Evolutionary conservation across 2,888 invertebrate species (phyloP), one percentile per base, ranked within the genome.

Genomic region (Drosophila paramelanica): DNA sequence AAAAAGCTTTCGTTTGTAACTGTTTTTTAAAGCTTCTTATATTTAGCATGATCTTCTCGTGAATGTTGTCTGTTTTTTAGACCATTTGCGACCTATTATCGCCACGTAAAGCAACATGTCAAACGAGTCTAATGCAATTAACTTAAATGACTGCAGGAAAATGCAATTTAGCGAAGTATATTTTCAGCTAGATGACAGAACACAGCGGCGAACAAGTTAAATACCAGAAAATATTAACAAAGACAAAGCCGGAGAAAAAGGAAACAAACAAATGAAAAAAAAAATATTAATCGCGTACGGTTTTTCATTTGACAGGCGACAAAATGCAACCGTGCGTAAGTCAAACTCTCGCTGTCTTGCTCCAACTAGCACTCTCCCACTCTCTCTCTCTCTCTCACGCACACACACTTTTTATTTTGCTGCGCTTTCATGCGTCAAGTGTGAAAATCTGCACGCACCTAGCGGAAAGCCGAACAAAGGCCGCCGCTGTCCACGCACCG

Each of bases 51-150:
- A 36, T 25, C 36, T 20, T 11, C 33, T 23, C 27, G 20, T 10
- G 46, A 45, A 39, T 8, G 45, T 33, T 31, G 38, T 50, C 47
- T 25, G 38, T 36, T 45, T 55, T 55, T 50, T 23, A 5, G 25
- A 27, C 7, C 45, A 57, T 73, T 57, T 64, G 31, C 45, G 53
- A 62, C 56, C 62, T 17, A 39, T 57, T 58, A 55, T 50, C 68
- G 57, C 78, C 59, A 64, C 72, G 55, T 59, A 75, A 79, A 71
- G 59, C 73, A 14, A 58, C 79, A 62, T 84, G 82, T 81, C 79
- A 67, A 89, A 88, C 81, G 84, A 86, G 88, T 79, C 86, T 89
- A 88, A 88, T 88, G 89, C 89, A 88, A 88, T 88, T 88, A 89
- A 72, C 81, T 78, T 86, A 86, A 88, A 79, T 79, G 88, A 57